phyloP scores from a whole-genome alignment of 2,888 invertebrate genomes.

The Amphipoea oculea region DNA sequence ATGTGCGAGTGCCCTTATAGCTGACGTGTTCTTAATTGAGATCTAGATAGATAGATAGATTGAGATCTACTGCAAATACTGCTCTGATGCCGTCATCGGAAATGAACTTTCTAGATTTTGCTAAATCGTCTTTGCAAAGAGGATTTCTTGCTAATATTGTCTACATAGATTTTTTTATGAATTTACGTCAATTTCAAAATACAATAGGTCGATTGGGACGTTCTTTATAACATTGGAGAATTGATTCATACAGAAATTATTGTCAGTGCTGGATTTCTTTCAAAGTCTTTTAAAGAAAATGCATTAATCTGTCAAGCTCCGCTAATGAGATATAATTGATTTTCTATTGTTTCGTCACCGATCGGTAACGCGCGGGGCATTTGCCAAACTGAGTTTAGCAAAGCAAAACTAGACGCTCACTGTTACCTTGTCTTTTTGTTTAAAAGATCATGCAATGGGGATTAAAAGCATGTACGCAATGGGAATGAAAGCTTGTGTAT shows the following conservation, averaged over 20 bases:
- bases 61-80: slow-evolving; percentile 32
- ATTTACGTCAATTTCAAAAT: slow-evolving; percentile 15
- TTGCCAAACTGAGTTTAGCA: not conserved
- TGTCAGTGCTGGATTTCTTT: not conserved
- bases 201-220: slow-evolving; percentile 20
- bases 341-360: no score
- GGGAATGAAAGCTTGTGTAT: no score
- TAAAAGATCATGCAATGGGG: not conserved
- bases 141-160: not conserved
- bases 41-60: slow-evolving; percentile 10
- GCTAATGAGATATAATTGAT: no score
- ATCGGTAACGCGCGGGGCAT: no score
- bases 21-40: slow-evolving; percentile 33
- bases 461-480: not conserved
- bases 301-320: not conserved
- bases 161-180: not conserved
- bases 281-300: not conserved
- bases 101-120: slow-evolving; percentile 10
- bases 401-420: not conserved
- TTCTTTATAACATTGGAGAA: slow-evolving; percentile 25
- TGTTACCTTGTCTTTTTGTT: not conserved
- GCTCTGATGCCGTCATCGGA: slow-evolving; percentile 4
- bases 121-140: slow-evolving; percentile 5
- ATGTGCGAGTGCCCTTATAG: slow-evolving; percentile 1
- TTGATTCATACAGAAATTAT: not conserved